A percentile compares a stretch with the other conserved stretches of the same genome.
Evolutionary conservation across 2,888 invertebrate species (phyloP).

Genomic region (Dilophus febrilis): DNA sequence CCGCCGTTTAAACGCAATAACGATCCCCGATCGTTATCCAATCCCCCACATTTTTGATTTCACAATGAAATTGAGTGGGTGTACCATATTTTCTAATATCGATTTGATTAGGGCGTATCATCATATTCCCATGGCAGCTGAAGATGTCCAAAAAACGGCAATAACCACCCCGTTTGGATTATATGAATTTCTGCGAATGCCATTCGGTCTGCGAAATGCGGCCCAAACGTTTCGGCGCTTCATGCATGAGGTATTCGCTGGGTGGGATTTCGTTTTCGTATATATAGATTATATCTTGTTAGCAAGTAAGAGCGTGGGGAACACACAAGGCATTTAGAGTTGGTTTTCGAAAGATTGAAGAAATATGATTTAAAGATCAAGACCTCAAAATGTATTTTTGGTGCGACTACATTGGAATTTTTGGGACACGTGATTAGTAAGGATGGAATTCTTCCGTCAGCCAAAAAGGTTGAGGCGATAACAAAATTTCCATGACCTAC

Average conservation of each 20-base stretch:
- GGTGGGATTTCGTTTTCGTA: too few relatives aligned
- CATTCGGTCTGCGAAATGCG: too few relatives aligned
- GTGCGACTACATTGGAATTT: background rate
- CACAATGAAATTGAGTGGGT: slow-evolving; percentile 8
- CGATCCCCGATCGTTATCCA: slow-evolving; percentile 16
- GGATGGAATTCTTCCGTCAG: slow-evolving; percentile 2
- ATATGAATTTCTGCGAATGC: too few relatives aligned
- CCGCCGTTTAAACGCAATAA: slow-evolving; percentile 15
- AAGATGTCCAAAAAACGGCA: slow-evolving; percentile 19
- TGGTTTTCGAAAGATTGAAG: background rate
- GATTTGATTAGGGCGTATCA: too few relatives aligned
- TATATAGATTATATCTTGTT: background rate
- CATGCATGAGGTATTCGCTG: too few relatives aligned
- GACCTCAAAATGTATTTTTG: background rate
- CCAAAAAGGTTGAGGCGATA: slow-evolving; percentile 1
- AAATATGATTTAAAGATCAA: background rate
- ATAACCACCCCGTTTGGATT: too few relatives aligned
- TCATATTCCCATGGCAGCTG: slow-evolving; percentile 17
- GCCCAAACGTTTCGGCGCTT: slow-evolving; percentile 17
- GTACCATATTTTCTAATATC: slow-evolving; percentile 12
- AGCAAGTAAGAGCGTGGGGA: background rate
- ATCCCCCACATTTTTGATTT: slow-evolving; percentile 16
- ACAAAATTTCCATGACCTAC: background rate
- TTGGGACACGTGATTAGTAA: too few relatives aligned
- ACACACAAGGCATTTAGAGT: background rate